phyloP scores from a whole-genome alignment of 2,888 invertebrate genomes.

The Eupithecia vulgata region DNA sequence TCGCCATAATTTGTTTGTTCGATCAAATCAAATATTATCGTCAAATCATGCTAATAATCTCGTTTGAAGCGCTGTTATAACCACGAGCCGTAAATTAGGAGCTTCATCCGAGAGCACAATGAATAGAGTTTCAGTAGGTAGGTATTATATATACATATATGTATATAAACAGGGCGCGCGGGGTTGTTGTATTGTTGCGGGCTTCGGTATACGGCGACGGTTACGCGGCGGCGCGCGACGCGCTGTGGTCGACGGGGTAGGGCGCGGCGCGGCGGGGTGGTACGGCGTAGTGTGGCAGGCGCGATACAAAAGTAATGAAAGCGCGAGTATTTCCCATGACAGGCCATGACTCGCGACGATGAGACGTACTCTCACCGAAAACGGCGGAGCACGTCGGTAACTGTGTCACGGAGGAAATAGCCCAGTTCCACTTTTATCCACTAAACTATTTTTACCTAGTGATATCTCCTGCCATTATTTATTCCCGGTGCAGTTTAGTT shows the following conservation, averaged over 20 bases:
- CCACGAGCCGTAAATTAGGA: conserved; percentile 16
- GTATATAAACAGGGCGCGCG: no score
- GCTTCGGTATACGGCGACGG: background rate
- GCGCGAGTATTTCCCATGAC: conserved; percentile 33
- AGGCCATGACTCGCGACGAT: conserved; percentile 24
- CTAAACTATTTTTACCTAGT: background rate
- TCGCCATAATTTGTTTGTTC: conserved; percentile 1
- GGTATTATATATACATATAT: background rate
- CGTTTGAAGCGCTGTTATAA: background rate
- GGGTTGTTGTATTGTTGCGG: conserved; percentile 19
- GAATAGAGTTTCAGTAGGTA: conserved; percentile 22
- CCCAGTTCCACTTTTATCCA: background rate
- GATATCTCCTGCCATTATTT: no score
- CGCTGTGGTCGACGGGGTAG: background rate
- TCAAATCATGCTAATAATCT: conserved; percentile 7
- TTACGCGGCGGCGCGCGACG: background rate
- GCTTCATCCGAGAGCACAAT: conserved; percentile 12
- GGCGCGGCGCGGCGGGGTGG: background rate
- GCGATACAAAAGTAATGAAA: conserved; percentile 43
- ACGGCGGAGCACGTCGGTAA: background rate
- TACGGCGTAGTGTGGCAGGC: background rate
- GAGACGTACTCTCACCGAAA: conserved; percentile 5
- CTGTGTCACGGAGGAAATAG: background rate
- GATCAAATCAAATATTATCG: conserved; percentile 5
- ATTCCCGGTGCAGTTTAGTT: no score